Conservation (phyloP, 37 sponge, comb jelly and placozoan genomes). For the Ianthella basta region DNA sequence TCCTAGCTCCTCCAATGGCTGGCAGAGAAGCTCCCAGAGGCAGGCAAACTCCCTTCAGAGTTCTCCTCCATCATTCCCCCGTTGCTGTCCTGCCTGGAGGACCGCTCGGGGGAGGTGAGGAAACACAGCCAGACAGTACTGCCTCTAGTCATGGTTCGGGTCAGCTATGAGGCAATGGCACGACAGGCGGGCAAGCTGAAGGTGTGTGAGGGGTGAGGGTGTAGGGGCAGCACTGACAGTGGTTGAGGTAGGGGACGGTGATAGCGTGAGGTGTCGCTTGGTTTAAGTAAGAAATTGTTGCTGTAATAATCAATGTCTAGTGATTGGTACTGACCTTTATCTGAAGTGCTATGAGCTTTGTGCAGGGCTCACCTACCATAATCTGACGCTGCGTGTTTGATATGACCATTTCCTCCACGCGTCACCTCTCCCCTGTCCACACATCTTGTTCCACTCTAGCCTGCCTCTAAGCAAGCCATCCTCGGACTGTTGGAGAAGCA, state of each 20-base stretch:
- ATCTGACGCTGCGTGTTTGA: no score
- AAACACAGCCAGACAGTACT: conserved; percentile 72
- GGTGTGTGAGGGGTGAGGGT: conserved; percentile 37
- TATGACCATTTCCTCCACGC: no score
- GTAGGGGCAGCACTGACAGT: no score
- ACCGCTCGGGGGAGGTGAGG: conserved; percentile 83
- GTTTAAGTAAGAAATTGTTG: no score
- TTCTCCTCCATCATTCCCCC: conserved; percentile 55
- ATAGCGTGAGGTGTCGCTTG: no score
- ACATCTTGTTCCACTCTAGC: conserved; percentile 9
- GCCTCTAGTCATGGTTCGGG: conserved; percentile 63
- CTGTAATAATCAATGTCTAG: no score
- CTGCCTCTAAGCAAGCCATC: conserved; percentile 68
- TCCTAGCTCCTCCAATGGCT: conserved; percentile 82
- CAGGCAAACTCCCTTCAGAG: conserved; percentile 64
- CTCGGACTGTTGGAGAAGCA: conserved; percentile 63
- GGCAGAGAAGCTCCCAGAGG: conserved; percentile 74
- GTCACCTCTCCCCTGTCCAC: background rate
- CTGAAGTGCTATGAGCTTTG: no score
- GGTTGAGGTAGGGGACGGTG: no score
- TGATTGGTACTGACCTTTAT: no score
- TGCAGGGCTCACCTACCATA: no score
- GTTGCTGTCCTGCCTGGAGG: conserved; percentile 73
- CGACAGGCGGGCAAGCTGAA: conserved; percentile 56
- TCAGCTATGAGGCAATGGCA: conserved; percentile 73